A percentile compares a stretch with the other conserved stretches of the same genome.
Conservation (phyloP, 2,888 invertebrate species). For the Melinopterus prodromus region DNA sequence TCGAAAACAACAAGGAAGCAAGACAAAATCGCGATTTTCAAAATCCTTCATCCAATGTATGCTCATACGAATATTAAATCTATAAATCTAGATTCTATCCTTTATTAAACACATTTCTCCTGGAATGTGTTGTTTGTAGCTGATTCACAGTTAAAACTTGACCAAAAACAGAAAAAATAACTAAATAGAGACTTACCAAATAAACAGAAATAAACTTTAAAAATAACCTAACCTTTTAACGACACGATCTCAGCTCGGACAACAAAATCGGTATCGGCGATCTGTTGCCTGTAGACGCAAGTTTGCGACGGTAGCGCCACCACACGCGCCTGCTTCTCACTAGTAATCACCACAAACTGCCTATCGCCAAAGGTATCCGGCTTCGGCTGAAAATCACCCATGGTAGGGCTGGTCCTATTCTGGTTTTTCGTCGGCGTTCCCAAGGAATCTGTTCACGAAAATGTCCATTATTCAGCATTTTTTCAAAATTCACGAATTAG, state of each 20-base stretch:
- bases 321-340: conserved; percentile 94
- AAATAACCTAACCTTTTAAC: conserved; percentile 75
- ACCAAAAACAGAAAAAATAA: too few relatives aligned
- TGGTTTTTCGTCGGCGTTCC: conserved; percentile 73
- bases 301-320: conserved; percentile 95
- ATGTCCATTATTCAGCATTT: conserved; percentile 17
- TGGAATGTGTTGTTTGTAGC: too few relatives aligned
- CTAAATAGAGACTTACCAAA: too few relatives aligned
- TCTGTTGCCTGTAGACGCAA: conserved; percentile 91
- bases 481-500: too few relatives aligned
- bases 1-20: too few relatives aligned
- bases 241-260: conserved; percentile 93
- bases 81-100: too few relatives aligned
- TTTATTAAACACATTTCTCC: too few relatives aligned
- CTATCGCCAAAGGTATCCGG: conserved; percentile 73
- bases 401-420: conserved; percentile 81
- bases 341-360: conserved; percentile 92
- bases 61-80: too few relatives aligned
- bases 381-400: conserved; percentile 59
- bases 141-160: too few relatives aligned
- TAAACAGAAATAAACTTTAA: too few relatives aligned
- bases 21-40: too few relatives aligned
- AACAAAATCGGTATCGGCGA: conserved; percentile 92
- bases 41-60: too few relatives aligned
- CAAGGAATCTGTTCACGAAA: conserved; percentile 46